Base-by-base conservation (phyloP, 2,113 vertebrate genomes). In the Hystrix cristata region DNA sequence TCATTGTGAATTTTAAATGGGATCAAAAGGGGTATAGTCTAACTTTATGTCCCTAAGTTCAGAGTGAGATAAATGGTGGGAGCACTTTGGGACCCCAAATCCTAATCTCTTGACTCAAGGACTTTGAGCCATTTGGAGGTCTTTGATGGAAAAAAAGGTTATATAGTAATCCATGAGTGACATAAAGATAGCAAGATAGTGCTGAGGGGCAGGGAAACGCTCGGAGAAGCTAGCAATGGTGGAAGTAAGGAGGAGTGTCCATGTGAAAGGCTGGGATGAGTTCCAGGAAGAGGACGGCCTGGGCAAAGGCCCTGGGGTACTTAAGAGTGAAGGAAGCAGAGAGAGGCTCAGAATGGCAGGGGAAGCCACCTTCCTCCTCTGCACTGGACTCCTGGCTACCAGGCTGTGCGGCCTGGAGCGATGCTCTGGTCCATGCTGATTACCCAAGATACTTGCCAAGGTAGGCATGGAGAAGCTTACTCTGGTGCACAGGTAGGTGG, bases 351-450 rank as follows among this genome's bases (percentile, higher is more conserved):
- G 87, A 14, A 29, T 55, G 90, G 31, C 25, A 78, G 46, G 14
- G 3, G 5, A 76, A 69, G 13, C 46, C 27, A 25, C 4, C 15
- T 29, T 48, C 43, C 38, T 84, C 48, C 51, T 67, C 72, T 31
- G 23, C 16, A 1, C 46, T 13, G 13, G 38, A 59, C 83, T 53
- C n/a, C 92, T 60, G 83, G 65, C 16, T 53, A 12, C 2, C 19
- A 46, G 72, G 46, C 46, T 21, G 0, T 34, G 60, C 53, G 62
- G 23, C 29, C 69, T 23, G 11, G n/a, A 14, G 7, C 46, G 8
- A 29, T 5, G 1, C 9, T 19, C 15, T 1, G 1, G 27, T 29
- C 43, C 7, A 2, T 27, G 21, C 16, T 19, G 38, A 12, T 8
- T 11, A 27, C 19, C 72, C 48, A 21, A 62, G 59, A 38, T 0